Evolutionary conservation across 2,888 invertebrate genomes (phyloP), one percentile per base, ranked within the genome.

Genomic region (Netelia fuscicornis): DNA sequence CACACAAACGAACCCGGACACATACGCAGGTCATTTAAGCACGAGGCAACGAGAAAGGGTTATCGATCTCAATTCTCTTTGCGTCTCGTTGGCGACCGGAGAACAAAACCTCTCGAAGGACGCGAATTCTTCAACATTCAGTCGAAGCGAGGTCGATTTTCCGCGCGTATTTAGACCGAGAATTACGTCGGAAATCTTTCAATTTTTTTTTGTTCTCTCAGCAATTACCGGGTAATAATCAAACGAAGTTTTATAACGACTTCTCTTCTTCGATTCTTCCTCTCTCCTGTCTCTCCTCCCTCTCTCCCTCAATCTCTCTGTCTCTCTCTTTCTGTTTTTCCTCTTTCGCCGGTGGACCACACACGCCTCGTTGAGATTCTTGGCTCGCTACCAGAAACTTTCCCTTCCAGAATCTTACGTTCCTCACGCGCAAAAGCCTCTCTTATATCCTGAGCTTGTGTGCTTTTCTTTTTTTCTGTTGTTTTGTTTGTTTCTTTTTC

Each of bases 281-380:
- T 20, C 20, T 1, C 20, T 20, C 20, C 20, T 11, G 2, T 17
- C 20, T 25, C 37, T 10, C 52, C 58, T 37, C 30, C 37, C 30
- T 48, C 67, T 58, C 60, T 13, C 20, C n/a, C 13, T 17, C 20
- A 11, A 13, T 17, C 30, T 25, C 37, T 10, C 52, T 65, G 9
- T 48, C 67, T 58, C 60, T 13, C 20, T 20, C 13, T 17, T n/a
- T 25, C 44, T 48, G 8, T 44, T 67, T 58, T 62, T 56, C 62
- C 65, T 44, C 70, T 37, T 58, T 9, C 48, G 75, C 42, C 62
- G 20, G 30, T 77, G 84, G 84, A 84, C 84, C 84, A 81, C 84
- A 80, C 80, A 72, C 71, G 81, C 74, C 78, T 84, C 80, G 81
- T 76, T 84, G 76, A 84, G 76, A 84, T 84, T 84, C 81, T 84